phyloP scores from a whole-genome alignment of 2,797 vertebrate species.

The Acipenser ruthenus region DNA sequence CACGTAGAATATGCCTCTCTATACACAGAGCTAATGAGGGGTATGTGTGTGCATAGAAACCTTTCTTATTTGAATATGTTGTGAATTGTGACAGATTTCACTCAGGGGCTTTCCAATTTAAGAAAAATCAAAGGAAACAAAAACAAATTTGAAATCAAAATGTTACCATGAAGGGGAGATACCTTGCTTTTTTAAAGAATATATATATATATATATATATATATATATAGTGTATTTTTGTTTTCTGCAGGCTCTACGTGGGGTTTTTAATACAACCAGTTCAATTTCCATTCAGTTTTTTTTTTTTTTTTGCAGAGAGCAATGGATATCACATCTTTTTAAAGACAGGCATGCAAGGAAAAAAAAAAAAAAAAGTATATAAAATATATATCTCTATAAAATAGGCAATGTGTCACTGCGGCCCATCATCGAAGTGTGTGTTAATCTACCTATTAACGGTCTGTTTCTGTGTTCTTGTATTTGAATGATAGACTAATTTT shows the following conservation, averaged over 20 bases:
- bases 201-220: too few species aligned
- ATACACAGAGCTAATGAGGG: slow-evolving; percentile 76
- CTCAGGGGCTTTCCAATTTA: slow-evolving; percentile 72
- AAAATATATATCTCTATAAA: slow-evolving; percentile 55
- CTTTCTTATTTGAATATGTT: slow-evolving; percentile 27
- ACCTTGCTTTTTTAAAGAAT: slow-evolving; percentile 48
- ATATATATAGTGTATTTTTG: slow-evolving; percentile 22
- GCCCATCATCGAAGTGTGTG: slow-evolving; percentile 58
- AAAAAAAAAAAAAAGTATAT: slow-evolving; percentile 47
- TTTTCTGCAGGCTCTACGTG: slow-evolving; percentile 68
- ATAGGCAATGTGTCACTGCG: slow-evolving; percentile 59
- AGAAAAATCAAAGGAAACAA: slow-evolving; percentile 53
- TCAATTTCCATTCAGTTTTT: slow-evolving; percentile 29
- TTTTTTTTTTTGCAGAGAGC: slow-evolving; percentile 54
- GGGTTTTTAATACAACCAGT: slow-evolving; percentile 60
- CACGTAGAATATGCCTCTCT: slow-evolving; percentile 72
- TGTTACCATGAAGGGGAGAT: slow-evolving; percentile 60
- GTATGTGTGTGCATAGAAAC: slow-evolving; percentile 49
- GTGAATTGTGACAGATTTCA: slow-evolving; percentile 57
- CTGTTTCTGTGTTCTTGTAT: slow-evolving; percentile 53
- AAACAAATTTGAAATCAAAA: slow-evolving; percentile 59
- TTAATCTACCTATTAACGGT: slow-evolving; percentile 57
- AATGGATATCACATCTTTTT: slow-evolving; percentile 62
- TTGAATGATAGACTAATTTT: slow-evolving; percentile 36
- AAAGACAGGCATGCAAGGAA: slow-evolving; percentile 70